Percentiles rank a stretch among this genome's conserved stretches.
Conservation (phyloP, 1,140 invertebrate species). For the Sitodiplosis mosellana region DNA sequence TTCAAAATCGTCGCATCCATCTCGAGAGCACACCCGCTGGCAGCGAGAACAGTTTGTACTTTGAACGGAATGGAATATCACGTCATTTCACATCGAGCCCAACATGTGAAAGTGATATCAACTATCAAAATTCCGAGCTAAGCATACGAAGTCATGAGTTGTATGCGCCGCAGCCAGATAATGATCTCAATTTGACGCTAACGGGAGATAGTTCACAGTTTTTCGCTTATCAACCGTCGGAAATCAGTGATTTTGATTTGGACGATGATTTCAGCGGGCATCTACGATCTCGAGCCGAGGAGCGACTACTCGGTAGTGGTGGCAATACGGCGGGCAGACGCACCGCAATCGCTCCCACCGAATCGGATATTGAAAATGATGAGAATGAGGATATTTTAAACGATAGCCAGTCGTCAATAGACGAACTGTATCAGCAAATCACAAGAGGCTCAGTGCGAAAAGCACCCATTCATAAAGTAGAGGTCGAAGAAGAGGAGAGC, state of each 20-base stretch:
- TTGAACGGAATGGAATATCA: background rate
- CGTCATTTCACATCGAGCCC: conserved; percentile 26
- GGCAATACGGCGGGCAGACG: background rate
- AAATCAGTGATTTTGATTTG: conserved; percentile 16
- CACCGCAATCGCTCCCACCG: background rate
- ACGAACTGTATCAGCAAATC: conserved; percentile 23
- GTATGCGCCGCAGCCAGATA: conserved; percentile 33
- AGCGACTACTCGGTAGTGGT: conserved; percentile 2
- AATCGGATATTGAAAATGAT: background rate
- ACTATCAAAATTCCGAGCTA: conserved; percentile 40
- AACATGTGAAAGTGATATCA: conserved; percentile 37
- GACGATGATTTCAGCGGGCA: conserved; percentile 16
- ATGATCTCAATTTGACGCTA: conserved; percentile 19
- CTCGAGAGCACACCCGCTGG: background rate
- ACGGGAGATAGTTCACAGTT: conserved; percentile 15
- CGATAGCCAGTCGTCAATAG: conserved; percentile 15
- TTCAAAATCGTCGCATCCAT: background rate
- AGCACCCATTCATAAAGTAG: background rate
- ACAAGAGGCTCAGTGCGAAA: conserved; percentile 10
- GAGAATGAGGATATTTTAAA: background rate
- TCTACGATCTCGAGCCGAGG: conserved; percentile 5
- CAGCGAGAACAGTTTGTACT: background rate
- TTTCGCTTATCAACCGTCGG: conserved; percentile 17
- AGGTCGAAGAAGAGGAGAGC: conserved; percentile 13
- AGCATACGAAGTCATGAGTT: conserved; percentile 37